Evolutionary conservation across 1,140 invertebrate genomes (phyloP).

Genomic region (Leptinotarsa lineolata): DNA sequence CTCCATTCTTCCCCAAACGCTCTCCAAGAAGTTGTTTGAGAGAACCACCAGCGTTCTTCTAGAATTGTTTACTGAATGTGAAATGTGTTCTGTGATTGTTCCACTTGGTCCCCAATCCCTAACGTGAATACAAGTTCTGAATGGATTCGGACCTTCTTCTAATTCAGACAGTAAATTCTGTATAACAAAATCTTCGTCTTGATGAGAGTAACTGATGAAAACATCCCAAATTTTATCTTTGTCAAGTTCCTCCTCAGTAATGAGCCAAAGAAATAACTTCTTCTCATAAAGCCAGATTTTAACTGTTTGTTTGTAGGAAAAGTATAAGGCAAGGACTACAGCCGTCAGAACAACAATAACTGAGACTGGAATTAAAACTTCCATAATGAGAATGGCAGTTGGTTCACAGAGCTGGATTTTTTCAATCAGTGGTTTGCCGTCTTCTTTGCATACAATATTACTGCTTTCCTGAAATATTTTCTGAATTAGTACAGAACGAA

Average conservation of each 20-base stretch:
- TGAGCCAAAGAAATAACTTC: constrained; percentile 65
- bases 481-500: too few relatives aligned
- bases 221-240: constrained; percentile 82
- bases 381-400: constrained; percentile 11
- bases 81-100: constrained; percentile 79
- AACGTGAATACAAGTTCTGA: constrained; percentile 77
- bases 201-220: constrained; percentile 84
- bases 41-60: constrained; percentile 81
- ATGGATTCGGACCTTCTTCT: constrained; percentile 64
- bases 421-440: constrained; percentile 29
- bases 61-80: constrained; percentile 76
- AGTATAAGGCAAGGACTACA: constrained; percentile 60
- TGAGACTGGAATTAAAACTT: constrained; percentile 22
- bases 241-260: constrained; percentile 74
- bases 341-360: constrained; percentile 21
- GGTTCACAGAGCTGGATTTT: constrained; percentile 22
- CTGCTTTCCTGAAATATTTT: constrained; percentile 39
- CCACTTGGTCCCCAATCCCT: constrained; percentile 82
- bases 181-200: constrained; percentile 77
- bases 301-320: constrained; percentile 66
- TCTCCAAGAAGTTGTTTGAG: constrained; percentile 80
- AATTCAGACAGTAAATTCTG: constrained; percentile 70
- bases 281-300: constrained; percentile 74
- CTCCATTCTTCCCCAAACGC: constrained; percentile 84
- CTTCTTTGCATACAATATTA: constrained; percentile 36